phyloP scores from a whole-genome alignment of 2,113 vertebrate species.

The Calidris pygmaea region DNA sequence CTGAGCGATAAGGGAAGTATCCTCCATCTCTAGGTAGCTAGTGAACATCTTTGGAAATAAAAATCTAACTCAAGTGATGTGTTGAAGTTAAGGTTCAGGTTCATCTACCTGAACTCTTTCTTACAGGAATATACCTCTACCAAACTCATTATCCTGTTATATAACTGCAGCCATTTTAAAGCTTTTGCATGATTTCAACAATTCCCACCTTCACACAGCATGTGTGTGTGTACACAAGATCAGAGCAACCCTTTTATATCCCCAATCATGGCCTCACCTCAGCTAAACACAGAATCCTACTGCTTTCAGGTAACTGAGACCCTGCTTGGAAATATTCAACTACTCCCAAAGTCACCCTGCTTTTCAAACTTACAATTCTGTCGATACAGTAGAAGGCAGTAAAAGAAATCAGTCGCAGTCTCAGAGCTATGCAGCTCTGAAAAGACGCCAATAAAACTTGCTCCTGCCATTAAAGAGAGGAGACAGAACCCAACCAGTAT shows the following conservation, averaged over 20 bases:
- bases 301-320: background rate
- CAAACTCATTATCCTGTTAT: background rate
- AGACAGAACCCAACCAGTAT: background rate
- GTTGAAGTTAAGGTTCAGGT: background rate
- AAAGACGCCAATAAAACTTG: background rate
- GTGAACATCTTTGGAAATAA: background rate
- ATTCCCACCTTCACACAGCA: background rate
- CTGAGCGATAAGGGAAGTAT: background rate
- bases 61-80: background rate
- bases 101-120: background rate
- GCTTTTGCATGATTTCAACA: background rate
- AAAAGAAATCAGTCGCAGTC: background rate
- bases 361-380: background rate
- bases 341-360: background rate
- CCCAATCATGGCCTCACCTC: background rate
- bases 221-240: background rate
- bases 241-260: background rate
- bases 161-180: background rate
- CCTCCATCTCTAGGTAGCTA: background rate
- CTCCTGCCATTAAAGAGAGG: background rate
- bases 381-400: background rate
- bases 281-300: background rate
- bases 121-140: background rate
- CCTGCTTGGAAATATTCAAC: background rate
- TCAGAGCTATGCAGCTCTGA: background rate